Base-by-base conservation (phyloP, 2,888 invertebrate species). In the Pemphredon lugubris region DNA sequence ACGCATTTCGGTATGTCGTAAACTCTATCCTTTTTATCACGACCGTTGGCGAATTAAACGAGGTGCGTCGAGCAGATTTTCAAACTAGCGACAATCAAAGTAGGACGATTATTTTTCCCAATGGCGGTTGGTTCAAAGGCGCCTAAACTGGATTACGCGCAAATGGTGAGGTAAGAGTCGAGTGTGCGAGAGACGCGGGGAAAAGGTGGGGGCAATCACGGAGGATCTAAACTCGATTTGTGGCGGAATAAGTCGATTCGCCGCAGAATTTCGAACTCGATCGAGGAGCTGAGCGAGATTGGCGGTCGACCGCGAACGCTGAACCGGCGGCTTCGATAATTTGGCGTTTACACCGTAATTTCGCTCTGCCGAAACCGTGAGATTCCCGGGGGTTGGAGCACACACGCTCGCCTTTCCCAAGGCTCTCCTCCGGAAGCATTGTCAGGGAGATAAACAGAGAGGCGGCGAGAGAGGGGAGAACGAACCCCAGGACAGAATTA, bases 301-400 rank as follows among this genome's bases (percentile, higher is more conserved):
- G 81, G 79, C 81, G 82, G 82, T 82, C 69, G 72, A 83, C 81
- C 82, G 69, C 81, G 78, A 68, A 68, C 63, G 73, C 67, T 66
- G 67, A 66, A 68, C 57, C 71, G 68, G 40, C 63, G 63, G 68
- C 72, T 66, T 60, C 60, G 75, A 74, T 79, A 79, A 78, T 78
- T 79, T 37, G 42, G 54, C 77, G 75, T 74, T 77, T 74, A 68
- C 74, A 47, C 71, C 68, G 79, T 77, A 78, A 77, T 77, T 78
- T 66, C 65, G 67, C 61, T 54, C 48, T 58, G 59, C 66, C 50
- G 40, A 57, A 45, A 16, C 45, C 58, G 39, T 64, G 39, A 58
- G 65, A n/a, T n/a, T 70, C 66, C 64, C 64, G 39, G 6, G 6
- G 26, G 18, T 11, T 26, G 14, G 16, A 50, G 26, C 21, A 42